Evolutionary conservation across 2,888 invertebrate species (phyloP), one percentile per base, ranked within the genome.

Genomic region (Idaea aversata): DNA sequence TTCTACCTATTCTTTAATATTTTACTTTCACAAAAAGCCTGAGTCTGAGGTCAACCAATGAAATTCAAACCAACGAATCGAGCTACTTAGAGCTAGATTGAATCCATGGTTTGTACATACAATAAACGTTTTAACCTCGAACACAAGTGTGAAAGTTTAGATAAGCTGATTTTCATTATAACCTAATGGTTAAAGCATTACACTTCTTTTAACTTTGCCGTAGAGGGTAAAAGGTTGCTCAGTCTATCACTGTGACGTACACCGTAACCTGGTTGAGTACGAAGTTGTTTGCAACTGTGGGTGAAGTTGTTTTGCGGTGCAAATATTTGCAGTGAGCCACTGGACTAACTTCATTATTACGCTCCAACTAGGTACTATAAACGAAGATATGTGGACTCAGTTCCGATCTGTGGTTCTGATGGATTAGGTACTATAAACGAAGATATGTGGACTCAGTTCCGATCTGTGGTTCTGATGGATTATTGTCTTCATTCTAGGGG

Each of bases 311-410:
- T 47, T 13, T 47, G 47, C 47, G 47, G 47, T 47, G 47, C 61
- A 61, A 61, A 61, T 61, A 61, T 61, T 61, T 61, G 61, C 61
- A n/a, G 47, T n/a, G 61, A 34, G 61, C 61, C 61, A 15, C 61
- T 16, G 13, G 61, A 34, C 34, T 35, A 34, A n/a, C 61, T 61
- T 34, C 34, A 61, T 34, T 47, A 47, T 47, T 47, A 47, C 47
- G 10, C 47, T 7, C 47, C 47, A 13, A 47, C 47, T 47, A 47
- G 47, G 13, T 47, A 47, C 7, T 47, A 47, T 36, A 36, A 7
- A 10, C 10, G 36, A 7, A 36, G 36, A 36, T 36, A 13, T 47
- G 47, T 47, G 10, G 47, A 47, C 5, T 47, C 10, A 10, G 47
- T 47, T 13, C 47, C 47, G 13, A 47, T 47, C 25, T 25, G 25